phyloP scores from a whole-genome alignment of 2,113 vertebrate species.

The Paradoxurus hermaphroditus region DNA sequence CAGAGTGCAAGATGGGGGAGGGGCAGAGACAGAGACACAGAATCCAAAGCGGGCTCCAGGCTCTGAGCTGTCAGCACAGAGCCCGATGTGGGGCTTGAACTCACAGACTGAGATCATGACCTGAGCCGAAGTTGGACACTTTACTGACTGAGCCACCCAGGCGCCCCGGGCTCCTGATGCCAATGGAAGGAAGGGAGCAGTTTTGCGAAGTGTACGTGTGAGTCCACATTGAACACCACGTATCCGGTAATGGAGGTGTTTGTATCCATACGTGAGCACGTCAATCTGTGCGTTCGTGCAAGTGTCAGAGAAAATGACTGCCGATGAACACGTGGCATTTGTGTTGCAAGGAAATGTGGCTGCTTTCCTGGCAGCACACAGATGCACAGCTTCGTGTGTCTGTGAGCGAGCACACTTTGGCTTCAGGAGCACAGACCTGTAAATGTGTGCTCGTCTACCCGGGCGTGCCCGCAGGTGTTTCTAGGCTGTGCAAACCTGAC shows the following conservation, averaged over 20 bases:
- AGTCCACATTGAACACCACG: accelerated
- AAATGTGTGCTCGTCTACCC: not conserved
- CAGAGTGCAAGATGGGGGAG: too few species aligned
- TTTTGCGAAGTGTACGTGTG: not conserved
- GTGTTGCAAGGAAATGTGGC: not conserved
- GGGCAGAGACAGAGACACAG: too few species aligned
- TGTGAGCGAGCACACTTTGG: not conserved
- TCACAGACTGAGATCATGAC: too few species aligned
- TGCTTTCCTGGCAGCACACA: not conserved
- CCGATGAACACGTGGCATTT: accelerated
- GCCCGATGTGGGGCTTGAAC: too few species aligned
- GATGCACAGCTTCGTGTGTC: not conserved
- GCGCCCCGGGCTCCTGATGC: not conserved
- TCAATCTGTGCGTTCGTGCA: accelerated
- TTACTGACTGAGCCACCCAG: too few species aligned
- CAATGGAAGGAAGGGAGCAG: not conserved
- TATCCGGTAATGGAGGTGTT: not conserved
- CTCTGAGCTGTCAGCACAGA: too few species aligned
- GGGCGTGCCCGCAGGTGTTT: not conserved
- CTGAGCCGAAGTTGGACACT: too few species aligned
- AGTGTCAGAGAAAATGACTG: not conserved
- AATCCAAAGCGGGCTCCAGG: too few species aligned
- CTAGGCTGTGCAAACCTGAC: not conserved
- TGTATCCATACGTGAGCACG: not conserved
- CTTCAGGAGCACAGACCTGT: not conserved